Conservation (phyloP, 2,888 invertebrate species). For the Eulithis testata region DNA sequence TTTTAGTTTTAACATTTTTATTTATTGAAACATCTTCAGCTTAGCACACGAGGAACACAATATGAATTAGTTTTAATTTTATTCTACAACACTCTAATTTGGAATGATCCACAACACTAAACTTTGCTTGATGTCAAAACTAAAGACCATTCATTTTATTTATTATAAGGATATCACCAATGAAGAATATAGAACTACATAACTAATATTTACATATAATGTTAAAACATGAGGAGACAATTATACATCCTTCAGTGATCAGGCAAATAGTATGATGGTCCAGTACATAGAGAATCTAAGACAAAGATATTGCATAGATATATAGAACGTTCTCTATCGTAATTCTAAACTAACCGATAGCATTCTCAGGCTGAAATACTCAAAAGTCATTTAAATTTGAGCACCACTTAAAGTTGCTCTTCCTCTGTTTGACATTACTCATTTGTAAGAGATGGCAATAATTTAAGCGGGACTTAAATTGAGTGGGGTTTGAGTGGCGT, state of each 20-base stretch:
- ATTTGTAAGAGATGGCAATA: no score
- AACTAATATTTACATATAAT: slow-evolving; percentile 27
- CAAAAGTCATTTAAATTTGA: no score
- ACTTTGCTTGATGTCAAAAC: slow-evolving; percentile 9
- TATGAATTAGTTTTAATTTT: slow-evolving; percentile 30
- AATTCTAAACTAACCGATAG: neutral
- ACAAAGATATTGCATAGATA: no score
- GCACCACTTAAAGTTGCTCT: no score
- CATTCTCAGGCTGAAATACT: neutral
- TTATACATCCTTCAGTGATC: neutral
- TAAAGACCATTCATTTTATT: slow-evolving; percentile 6
- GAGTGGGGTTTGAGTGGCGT: no score
- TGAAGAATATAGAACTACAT: slow-evolving; percentile 9
- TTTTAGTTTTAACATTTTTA: slow-evolving; percentile 23
- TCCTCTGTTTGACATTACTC: no score
- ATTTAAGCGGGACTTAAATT: no score
- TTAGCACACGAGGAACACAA: slow-evolving; percentile 36
- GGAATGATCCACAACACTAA: slow-evolving; percentile 38
- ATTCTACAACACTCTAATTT: slow-evolving; percentile 32
- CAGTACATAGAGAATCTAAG: neutral
- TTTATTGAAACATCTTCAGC: slow-evolving; percentile 39
- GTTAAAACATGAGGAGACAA: slow-evolving; percentile 14
- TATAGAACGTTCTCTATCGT: no score
- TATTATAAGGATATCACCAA: neutral
- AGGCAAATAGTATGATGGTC: slow-evolving; percentile 1